Evolutionary conservation across 1,140 invertebrate species (phyloP).

Genomic region (Hormaphis cornu): DNA sequence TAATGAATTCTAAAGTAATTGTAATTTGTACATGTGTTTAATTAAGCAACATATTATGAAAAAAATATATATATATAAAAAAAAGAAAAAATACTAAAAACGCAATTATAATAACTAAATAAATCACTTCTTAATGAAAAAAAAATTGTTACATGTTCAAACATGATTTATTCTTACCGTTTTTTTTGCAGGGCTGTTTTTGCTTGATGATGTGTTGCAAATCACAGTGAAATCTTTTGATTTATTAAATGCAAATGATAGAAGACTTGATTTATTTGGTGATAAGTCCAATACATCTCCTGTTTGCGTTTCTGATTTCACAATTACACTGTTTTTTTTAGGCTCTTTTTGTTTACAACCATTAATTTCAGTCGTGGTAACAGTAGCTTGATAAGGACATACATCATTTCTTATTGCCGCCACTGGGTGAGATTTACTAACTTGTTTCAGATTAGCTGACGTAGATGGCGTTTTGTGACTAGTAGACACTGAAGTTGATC

Average conservation of each 20-base stretch:
- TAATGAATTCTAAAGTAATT: constrained; percentile 1
- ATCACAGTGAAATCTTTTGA: constrained; percentile 15
- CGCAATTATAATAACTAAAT: background rate
- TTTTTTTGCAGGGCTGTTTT: constrained; percentile 11
- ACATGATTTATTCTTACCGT: constrained; percentile 20
- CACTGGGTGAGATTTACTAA: background rate
- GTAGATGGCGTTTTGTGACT: background rate
- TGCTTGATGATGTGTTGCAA: background rate
- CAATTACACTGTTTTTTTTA: constrained; percentile 11
- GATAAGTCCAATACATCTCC: constrained; percentile 32
- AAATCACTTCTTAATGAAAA: background rate
- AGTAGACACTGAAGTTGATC: background rate
- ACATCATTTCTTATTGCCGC: background rate
- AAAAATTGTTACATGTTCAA: constrained; percentile 5
- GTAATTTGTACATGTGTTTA: constrained; percentile 1
- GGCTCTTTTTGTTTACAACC: constrained; percentile 2
- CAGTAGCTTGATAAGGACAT: constrained; percentile 17
- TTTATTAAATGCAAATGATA: background rate
- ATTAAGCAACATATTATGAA: background rate
- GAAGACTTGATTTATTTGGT: constrained; percentile 2
- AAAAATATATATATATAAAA: constrained; percentile 3
- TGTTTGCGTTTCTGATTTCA: background rate
- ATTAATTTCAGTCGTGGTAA: constrained; percentile 1
- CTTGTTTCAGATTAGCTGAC: background rate
- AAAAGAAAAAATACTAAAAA: background rate